These are phyloP conservation scores for Simalia tracyae DNA, from an alignment of 2,797 vertebrate species.

Conservation along the genomic window DNA sequence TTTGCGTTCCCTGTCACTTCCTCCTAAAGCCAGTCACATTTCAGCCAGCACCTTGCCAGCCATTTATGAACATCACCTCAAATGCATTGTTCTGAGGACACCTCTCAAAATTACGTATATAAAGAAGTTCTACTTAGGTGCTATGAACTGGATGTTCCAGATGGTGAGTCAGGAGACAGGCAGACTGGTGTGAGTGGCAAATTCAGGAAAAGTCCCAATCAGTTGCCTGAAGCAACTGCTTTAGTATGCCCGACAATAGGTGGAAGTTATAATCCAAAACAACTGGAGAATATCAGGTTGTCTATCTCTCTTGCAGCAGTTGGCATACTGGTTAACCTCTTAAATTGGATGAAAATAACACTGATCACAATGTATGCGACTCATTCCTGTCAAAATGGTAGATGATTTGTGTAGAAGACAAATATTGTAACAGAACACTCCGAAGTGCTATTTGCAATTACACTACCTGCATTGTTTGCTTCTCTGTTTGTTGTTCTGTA, in stretches of 20 bases:
- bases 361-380: not conserved
- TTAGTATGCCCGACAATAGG: not conserved
- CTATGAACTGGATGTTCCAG: not conserved
- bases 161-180: not conserved
- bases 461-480: not conserved
- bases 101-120: not conserved
- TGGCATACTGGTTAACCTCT: not conserved
- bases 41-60: not conserved
- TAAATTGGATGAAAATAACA: not conserved
- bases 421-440: not conserved
- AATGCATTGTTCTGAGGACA: not conserved
- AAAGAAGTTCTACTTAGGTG: not conserved
- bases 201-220: not conserved
- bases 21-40: not conserved
- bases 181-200: not conserved
- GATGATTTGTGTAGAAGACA: not conserved
- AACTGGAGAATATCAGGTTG: not conserved
- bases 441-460: not conserved
- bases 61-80: not conserved
- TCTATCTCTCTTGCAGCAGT: not conserved
- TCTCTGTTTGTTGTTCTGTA: not conserved
- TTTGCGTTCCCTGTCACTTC: not conserved
- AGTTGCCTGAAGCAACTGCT: not conserved
- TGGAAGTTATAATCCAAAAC: not conserved
- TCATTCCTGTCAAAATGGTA: not conserved